Evolutionary conservation across 2,113 vertebrate species (phyloP), one percentile per base, ranked within the genome.

Genomic region (Podilymbus podiceps): DNA sequence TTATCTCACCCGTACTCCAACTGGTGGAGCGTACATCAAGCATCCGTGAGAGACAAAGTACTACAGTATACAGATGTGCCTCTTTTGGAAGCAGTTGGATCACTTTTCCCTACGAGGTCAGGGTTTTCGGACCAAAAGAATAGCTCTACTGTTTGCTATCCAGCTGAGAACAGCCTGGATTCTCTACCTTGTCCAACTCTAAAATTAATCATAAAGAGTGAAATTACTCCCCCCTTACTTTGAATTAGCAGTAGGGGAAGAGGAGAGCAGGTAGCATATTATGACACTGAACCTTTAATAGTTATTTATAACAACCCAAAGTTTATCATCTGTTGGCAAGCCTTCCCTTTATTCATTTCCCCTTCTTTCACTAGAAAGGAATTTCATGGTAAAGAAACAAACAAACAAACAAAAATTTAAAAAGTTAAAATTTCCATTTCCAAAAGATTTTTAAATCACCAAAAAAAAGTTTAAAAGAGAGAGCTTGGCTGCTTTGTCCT

Each of bases 1-100:
- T 85, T 82, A 88, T 49, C 42, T 86, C 72, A 83, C 50, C 47
- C 24, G 0, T 78, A 63, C 31, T 93, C 87, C 35, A 55, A 5
- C 49, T 81, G 77, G 35, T 82, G 33, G 18, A 75, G 44, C 9
- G 12, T 59, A 78, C 81, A 78, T 52, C 60, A 78, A 82, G 66
- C 33, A 85, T 50, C 15, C 49, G 73, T 44, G 18, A 78, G 60
- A 95, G 62, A 95, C 89, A 95, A 89, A 94, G 84, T 94, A 75
- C 77, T 89, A 72, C 87, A 96, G 87, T 72, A 89, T 81, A 91
- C 91, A 95, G 91, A 97, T 96, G 94, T 95, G 94, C 73, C 94
- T 94, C 78, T 95, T 97, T 96, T 93, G 85, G 93, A 96, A 96
- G 89, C 66, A 87, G 62, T 64, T 94, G 93, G 91, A 96, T 94